Evolutionary conservation across 2,888 invertebrate genomes (phyloP).

Genomic region (Chalcis sispes): DNA sequence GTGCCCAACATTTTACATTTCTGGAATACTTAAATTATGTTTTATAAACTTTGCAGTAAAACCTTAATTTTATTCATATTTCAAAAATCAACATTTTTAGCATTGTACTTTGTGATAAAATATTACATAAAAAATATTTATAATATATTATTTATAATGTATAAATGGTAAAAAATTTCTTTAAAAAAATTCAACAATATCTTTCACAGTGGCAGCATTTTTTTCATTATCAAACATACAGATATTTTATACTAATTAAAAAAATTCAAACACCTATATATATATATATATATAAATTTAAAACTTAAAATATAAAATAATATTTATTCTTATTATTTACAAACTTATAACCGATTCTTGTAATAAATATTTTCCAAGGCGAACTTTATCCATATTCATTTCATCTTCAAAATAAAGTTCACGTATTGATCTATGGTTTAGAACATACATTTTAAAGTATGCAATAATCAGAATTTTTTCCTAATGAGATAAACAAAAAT

Average conservation of each 20-base stretch:
- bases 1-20: conserved; percentile 32
- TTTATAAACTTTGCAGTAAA: conserved; percentile 14
- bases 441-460: conserved; percentile 5
- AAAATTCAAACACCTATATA: conserved; percentile 26
- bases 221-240: conserved; percentile 28
- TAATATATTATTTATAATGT: conserved; percentile 26
- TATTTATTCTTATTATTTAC: conserved; percentile 19
- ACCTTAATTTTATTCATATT: conserved; percentile 23
- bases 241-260: conserved; percentile 26
- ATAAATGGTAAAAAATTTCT: conserved; percentile 45
- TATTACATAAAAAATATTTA: conserved; percentile 39
- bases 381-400: conserved; percentile 42
- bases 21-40: conserved; percentile 21
- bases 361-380: conserved; percentile 48
- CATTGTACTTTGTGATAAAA: conserved; percentile 7
- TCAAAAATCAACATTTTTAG: conserved; percentile 14
- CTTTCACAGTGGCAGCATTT: conserved; percentile 32
- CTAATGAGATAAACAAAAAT: conserved; percentile 25
- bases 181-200: conserved; percentile 37
- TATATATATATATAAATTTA: conserved; percentile 17
- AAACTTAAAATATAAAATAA: conserved; percentile 22
- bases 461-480: background rate
- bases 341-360: conserved; percentile 25
- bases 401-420: conserved; percentile 44
- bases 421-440: conserved; percentile 40